A percentile compares a stretch with the other conserved stretches of the same genome.
Conservation (phyloP, 1,140 invertebrate genomes). For the Drosophila watanabei region DNA sequence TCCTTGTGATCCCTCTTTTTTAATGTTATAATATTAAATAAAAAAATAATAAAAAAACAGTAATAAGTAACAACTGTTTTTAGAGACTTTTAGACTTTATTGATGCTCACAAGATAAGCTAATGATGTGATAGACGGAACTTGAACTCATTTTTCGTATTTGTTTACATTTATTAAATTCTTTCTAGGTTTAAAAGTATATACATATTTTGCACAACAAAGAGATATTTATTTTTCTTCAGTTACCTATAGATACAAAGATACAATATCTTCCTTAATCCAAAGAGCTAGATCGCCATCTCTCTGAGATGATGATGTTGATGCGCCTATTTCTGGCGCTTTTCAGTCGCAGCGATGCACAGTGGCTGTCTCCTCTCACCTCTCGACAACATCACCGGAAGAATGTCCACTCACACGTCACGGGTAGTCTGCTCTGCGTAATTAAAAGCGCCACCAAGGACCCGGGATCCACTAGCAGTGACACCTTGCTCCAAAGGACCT, state of each 20-base stretch:
- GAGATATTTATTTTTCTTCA: background rate
- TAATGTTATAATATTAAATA: no score
- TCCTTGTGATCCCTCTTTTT: no score
- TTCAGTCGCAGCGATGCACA: constrained; percentile 32
- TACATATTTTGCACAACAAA: no score
- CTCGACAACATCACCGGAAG: constrained; percentile 18
- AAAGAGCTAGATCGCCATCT: constrained; percentile 4
- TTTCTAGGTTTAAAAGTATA: no score
- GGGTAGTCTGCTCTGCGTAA: constrained; percentile 21
- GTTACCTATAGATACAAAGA: background rate
- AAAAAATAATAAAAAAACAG: no score
- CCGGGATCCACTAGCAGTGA: constrained; percentile 11
- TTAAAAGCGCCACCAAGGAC: constrained; percentile 10
- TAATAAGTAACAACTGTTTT: background rate
- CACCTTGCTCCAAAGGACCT: constrained; percentile 2
- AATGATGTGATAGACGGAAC: no score
- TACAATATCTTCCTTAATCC: background rate
- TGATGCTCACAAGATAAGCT: no score
- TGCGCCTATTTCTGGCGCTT: constrained; percentile 40
- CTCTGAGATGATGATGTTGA: constrained; percentile 1
- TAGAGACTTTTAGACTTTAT: no score
- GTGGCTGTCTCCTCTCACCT: constrained; percentile 18
- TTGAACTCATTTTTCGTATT: background rate
- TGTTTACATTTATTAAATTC: background rate
- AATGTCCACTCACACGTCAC: constrained; percentile 44